phyloP scores from a whole-genome alignment of 2,113 vertebrate species.

The Tupaia tana region DNA sequence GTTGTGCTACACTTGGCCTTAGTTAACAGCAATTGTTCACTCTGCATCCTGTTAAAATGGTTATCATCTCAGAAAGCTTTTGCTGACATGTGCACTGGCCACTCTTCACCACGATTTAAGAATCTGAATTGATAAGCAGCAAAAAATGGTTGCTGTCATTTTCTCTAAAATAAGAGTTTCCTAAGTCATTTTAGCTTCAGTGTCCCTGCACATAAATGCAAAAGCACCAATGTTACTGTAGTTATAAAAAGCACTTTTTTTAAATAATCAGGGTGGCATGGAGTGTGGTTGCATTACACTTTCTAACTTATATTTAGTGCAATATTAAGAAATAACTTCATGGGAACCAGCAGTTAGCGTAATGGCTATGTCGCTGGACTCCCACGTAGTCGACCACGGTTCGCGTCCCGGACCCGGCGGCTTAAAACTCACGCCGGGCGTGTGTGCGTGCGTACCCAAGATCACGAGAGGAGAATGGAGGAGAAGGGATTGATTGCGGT shows the following conservation, averaged over 20 bases:
- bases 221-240: conserved; percentile 26
- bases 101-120: conserved; percentile 68
- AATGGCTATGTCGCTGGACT: too few relatives aligned
- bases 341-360: too few relatives aligned
- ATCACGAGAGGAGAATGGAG: too few relatives aligned
- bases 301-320: not conserved
- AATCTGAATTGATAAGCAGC: conserved; percentile 69
- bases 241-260: conserved; percentile 47
- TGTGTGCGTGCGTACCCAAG: too few relatives aligned
- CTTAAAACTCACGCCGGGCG: too few relatives aligned
- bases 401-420: too few relatives aligned
- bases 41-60: conserved; percentile 72
- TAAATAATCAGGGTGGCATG: conserved; percentile 5
- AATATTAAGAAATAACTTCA: not conserved
- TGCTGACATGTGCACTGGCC: conserved; percentile 61
- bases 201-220: conserved; percentile 51
- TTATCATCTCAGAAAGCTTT: conserved; percentile 73
- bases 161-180: conserved; percentile 61
- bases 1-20: conserved; percentile 69
- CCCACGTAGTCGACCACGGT: too few relatives aligned
- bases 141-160: conserved; percentile 40
- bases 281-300: conserved; percentile 41
- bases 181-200: conserved; percentile 72
- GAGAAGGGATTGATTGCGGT: too few relatives aligned
- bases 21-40: conserved; percentile 54